Evolutionary conservation across 2,113 vertebrate genomes (phyloP).

Genomic region (Columba livia): DNA sequence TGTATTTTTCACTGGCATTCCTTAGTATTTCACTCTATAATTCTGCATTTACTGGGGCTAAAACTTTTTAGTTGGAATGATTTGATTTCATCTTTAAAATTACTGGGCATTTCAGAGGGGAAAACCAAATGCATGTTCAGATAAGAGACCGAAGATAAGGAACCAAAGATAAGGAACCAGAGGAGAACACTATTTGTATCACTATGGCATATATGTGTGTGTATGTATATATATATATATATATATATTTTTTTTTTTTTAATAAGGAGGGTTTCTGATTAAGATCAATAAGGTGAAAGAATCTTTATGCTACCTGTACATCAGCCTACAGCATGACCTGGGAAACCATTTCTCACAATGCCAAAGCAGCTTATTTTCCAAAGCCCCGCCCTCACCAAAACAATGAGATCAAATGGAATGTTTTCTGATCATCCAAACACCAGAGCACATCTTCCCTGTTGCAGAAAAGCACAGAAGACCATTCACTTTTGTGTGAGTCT

Average conservation of each 20-base stretch:
- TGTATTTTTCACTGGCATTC: neutral
- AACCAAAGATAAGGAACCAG: neutral
- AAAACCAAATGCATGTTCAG: neutral
- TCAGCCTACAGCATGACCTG: neutral
- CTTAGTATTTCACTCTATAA: neutral
- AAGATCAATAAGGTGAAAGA: neutral
- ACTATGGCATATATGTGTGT: neutral
- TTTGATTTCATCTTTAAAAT: neutral
- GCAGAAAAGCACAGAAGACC: neutral
- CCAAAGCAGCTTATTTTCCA: neutral
- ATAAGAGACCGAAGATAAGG: neutral
- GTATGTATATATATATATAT: too few species aligned
- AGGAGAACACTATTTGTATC: neutral
- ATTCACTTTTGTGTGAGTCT: neutral
- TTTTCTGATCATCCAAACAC: neutral
- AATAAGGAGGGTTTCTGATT: neutral
- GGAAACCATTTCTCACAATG: neutral
- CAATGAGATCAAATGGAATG: neutral
- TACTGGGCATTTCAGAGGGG: neutral
- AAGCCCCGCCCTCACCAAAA: neutral
- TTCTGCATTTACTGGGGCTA: neutral
- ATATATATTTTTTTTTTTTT: neutral
- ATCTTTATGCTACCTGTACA: neutral
- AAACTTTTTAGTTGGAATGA: neutral
- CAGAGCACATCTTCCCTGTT: neutral